Evolutionary conservation across 2,113 vertebrate genomes (phyloP).

Genomic region (Coreoperca whiteheadi): DNA sequence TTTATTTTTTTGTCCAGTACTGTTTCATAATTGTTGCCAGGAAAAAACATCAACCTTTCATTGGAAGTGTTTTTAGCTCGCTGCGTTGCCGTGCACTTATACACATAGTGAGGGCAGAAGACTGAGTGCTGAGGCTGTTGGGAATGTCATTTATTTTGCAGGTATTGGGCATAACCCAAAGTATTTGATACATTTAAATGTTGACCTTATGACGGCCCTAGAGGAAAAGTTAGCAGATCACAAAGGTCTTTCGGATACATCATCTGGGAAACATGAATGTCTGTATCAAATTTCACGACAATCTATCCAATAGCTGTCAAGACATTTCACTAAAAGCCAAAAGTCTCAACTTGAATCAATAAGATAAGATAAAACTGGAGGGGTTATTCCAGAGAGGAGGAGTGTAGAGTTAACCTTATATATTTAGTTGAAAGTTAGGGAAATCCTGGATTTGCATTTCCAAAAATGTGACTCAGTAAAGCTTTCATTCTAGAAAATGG

Average conservation of each 20-base stretch:
- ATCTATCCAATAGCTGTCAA: neutral
- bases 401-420: neutral
- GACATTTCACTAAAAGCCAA: slow-evolving; percentile 1
- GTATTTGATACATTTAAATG: neutral
- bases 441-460: slow-evolving; percentile 2
- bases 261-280: neutral
- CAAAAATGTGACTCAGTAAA: slow-evolving; percentile 38
- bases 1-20: no score
- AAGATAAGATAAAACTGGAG: neutral
- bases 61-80: no score
- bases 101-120: no score
- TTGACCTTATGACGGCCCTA: neutral
- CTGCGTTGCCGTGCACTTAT: no score
- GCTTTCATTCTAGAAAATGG: neutral
- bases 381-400: neutral
- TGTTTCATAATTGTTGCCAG: no score
- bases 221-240: neutral
- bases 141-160: neutral
- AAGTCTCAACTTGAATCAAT: neutral
- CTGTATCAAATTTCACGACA: neutral
- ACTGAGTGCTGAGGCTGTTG: no score
- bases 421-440: slow-evolving; percentile 6
- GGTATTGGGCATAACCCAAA: neutral
- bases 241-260: neutral
- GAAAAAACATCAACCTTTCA: no score